Evolutionary conservation across 2,888 invertebrate genomes (phyloP), one percentile per base, ranked within the genome.

Genomic region (Drosophila austrosaltans): DNA sequence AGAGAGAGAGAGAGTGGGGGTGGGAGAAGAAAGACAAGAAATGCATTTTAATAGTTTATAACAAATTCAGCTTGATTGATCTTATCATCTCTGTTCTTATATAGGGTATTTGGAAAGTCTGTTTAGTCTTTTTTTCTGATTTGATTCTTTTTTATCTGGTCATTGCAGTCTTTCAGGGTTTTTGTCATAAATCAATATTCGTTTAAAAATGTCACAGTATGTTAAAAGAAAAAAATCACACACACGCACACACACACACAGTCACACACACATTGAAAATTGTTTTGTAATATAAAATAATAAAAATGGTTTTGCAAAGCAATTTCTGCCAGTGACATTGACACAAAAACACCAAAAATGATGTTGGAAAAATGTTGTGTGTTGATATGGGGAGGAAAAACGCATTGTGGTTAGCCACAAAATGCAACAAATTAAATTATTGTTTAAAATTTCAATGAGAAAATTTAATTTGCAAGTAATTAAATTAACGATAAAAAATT

Each of bases 341-440:
- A 70, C 79, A 78, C 44, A 66, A 66, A 56, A 62, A 53, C 39
- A 4, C 28, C 53, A 30, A 63, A 66, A 75, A 60, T 48, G 10
- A 48, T 48, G 48, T 48, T 48, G 48, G 48, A 42, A 77, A 72
- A 71, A 72, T 59, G 75, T 82, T 76, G 58, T 22, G 36, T 59
- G 53, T 42, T 57, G 63, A 1, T 68, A 63, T 22, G 53, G 66
- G 22, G 22, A 69, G 36, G 42, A 71, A 56, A 63, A 67, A 67
- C n/a, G 65, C 12, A 16, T 60, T 83, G 82, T 40, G 89, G 87
- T 79, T 69, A 68, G 61, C 82, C 82, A 56, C 82, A 86, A 81
- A 69, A 70, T 74, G 83, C 71, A 71, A 66, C 74, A 78, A 81
- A 88, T 83, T 78, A 66, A 88, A 83, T 82, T 76, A 82, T 72